These are phyloP conservation scores for Coracias cyanogaster DNA, from an alignment of 2,797 vertebrate species.

Conservation along the genomic window DNA sequence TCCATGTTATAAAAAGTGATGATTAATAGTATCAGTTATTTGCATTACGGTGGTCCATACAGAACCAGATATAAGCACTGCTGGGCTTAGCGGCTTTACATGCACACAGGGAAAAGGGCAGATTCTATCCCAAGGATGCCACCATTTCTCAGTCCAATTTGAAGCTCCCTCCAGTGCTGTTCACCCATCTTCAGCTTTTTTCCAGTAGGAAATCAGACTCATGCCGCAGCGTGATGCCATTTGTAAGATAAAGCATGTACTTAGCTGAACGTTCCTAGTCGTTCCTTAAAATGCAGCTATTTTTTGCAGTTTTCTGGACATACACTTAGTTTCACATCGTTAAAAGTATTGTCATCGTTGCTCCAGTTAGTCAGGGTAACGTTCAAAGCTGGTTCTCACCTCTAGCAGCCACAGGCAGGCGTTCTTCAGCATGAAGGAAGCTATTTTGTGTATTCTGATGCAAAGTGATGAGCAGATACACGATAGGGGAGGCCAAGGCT, in stretches of 20 bases:
- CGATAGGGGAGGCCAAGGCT: neutral
- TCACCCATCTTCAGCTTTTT: neutral
- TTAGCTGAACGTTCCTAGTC: neutral
- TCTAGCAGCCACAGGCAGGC: slow-evolving; percentile 35
- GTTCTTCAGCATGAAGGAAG: slow-evolving; percentile 21
- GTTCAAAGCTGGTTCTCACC: slow-evolving; percentile 13
- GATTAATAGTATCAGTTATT: neutral
- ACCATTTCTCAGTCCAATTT: neutral
- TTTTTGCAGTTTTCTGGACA: neutral
- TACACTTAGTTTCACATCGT: neutral
- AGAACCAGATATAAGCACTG: neutral
- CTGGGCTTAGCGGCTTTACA: neutral
- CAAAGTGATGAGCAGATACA: neutral
- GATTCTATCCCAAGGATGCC: neutral
- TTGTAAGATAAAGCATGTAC: neutral
- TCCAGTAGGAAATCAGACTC: neutral
- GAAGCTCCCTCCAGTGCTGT: neutral
- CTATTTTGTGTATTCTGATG: slow-evolving; percentile 20
- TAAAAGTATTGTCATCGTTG: neutral
- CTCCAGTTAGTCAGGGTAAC: neutral
- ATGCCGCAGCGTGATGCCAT: neutral
- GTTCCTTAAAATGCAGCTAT: neutral
- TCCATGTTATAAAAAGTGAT: neutral
- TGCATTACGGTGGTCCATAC: neutral
- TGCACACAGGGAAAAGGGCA: neutral